Evolutionary conservation across 2,797 vertebrate genomes (phyloP).

Genomic region (Coreius guichenoti): DNA sequence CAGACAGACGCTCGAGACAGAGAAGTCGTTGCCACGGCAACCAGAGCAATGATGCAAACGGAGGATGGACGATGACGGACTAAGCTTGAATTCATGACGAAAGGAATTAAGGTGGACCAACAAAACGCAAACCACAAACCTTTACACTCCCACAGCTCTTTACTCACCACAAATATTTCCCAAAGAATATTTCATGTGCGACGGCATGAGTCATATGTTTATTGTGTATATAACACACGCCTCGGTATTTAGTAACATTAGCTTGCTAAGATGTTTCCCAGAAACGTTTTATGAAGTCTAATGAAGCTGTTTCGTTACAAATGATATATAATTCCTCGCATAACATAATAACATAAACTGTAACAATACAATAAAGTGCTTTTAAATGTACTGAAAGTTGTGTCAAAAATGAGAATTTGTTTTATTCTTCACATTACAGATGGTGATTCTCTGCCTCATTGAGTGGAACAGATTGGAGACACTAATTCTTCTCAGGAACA

Average conservation of each 20-base stretch:
- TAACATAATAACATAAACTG: background rate
- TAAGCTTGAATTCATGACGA: constrained; percentile 31
- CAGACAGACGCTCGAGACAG: constrained; percentile 45
- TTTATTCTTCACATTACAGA: constrained; percentile 25
- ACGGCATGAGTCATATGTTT: background rate
- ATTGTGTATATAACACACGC: background rate
- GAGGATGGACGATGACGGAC: constrained; percentile 60
- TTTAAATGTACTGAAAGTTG: background rate
- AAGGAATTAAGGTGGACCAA: constrained; percentile 66
- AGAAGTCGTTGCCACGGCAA: constrained; percentile 62
- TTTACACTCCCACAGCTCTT: background rate
- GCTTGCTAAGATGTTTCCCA: background rate
- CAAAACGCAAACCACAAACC: background rate
- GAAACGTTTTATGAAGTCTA: background rate
- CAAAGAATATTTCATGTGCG: background rate
- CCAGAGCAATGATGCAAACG: constrained; percentile 57
- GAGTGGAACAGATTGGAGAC: constrained; percentile 40
- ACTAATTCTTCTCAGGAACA: constrained; percentile 36
- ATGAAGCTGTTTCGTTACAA: background rate
- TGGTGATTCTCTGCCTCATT: constrained; percentile 27
- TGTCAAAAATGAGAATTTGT: background rate
- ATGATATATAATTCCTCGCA: background rate
- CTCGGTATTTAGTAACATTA: background rate
- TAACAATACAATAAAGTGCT: background rate
- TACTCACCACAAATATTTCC: background rate